Evolutionary conservation across 1,140 invertebrate species (phyloP).

Genomic region (Drosophila saltans): DNA sequence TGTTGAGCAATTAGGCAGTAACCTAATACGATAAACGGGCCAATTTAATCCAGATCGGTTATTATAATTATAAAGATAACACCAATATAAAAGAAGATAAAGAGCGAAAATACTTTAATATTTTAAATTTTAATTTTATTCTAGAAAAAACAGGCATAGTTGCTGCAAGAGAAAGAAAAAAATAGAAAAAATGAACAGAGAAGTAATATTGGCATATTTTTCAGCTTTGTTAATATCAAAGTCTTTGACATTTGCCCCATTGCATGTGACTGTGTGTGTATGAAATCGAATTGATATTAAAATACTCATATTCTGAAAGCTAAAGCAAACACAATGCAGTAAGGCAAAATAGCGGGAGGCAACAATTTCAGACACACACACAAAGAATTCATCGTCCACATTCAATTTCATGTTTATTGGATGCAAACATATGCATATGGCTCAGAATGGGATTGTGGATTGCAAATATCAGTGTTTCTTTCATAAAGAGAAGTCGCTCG

Average conservation of each 20-base stretch:
- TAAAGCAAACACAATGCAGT: neutral
- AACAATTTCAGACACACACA: slow-evolving; percentile 33
- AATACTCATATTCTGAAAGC: slow-evolving; percentile 10
- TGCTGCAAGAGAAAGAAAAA: neutral
- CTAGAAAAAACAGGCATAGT: too few species aligned
- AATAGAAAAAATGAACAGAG: neutral
- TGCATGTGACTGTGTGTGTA: slow-evolving; percentile 25
- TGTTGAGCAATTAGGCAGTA: slow-evolving; percentile 44
- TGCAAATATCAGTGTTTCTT: neutral
- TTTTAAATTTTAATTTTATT: neutral
- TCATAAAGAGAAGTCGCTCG: too few species aligned
- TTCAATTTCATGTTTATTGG: slow-evolving; percentile 60
- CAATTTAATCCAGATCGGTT: slow-evolving; percentile 17
- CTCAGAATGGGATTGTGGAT: neutral
- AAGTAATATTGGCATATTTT: neutral
- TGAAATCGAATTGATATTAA: slow-evolving; percentile 42
- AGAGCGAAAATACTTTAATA: too few species aligned
- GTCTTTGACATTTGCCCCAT: neutral
- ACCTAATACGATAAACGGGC: slow-evolving; percentile 43
- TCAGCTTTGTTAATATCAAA: neutral
- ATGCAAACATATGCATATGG: slow-evolving; percentile 34
- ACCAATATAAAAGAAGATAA: neutral
- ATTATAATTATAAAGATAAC: slow-evolving; percentile 1
- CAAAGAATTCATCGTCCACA: slow-evolving; percentile 23
- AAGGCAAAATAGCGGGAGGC: neutral